Percentiles rank a stretch among this genome's conserved stretches.
These are phyloP conservation scores for Acrossocheilus fasciatus DNA, from an alignment of 2,797 vertebrate genomes.

Conservation along the genomic window DNA sequence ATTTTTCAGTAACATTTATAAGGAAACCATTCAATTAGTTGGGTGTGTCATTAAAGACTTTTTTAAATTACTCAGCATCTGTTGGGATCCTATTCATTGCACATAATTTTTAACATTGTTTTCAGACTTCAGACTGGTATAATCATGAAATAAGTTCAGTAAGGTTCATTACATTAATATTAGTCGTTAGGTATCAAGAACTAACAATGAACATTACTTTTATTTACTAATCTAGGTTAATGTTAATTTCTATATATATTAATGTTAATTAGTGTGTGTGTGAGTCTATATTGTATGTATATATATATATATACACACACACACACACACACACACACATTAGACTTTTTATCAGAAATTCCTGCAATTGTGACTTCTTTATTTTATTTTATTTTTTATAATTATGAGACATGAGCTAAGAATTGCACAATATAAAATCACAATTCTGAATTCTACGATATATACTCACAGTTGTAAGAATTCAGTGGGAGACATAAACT, in stretches of 20 bases:
- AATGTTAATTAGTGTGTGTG: background rate
- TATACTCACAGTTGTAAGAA: background rate
- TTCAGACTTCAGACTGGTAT: background rate
- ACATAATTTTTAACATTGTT: background rate
- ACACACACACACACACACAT: too few species aligned
- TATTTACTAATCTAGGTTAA: background rate
- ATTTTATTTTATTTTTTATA: too few species aligned
- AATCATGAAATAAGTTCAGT: background rate
- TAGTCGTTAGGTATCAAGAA: background rate
- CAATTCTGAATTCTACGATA: too few species aligned
- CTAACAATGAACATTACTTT: background rate
- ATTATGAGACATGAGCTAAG: too few species aligned
- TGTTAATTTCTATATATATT: background rate
- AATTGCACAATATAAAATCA: too few species aligned
- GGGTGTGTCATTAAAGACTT: background rate
- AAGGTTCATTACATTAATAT: background rate
- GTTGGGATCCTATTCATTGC: background rate
- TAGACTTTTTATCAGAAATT: too few species aligned
- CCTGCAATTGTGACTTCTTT: too few species aligned
- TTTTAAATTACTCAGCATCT: background rate
- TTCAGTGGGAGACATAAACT: background rate
- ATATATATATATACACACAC: too few species aligned
- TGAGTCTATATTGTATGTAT: too few species aligned
- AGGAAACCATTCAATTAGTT: background rate
- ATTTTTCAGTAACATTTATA: constrained; percentile 21